Conservation (phyloP, 2,888 invertebrate genomes). For the Eudasyphora cyanicolor region DNA sequence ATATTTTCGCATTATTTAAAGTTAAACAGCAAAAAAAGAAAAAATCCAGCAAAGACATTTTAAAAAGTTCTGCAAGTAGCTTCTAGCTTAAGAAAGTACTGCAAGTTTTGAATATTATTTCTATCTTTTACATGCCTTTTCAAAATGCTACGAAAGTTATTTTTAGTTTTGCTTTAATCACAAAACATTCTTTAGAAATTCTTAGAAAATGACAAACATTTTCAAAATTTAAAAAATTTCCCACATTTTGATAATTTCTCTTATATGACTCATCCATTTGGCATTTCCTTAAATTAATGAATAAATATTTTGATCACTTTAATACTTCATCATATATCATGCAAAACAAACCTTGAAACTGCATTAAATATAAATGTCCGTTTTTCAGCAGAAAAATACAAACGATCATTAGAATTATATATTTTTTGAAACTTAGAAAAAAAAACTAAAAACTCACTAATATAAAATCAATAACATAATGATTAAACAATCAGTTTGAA, state of each 20-base stretch:
- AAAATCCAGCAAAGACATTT: too few species aligned
- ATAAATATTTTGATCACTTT: neutral
- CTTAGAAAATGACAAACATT: too few species aligned
- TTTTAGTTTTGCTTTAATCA: too few species aligned
- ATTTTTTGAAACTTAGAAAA: constrained; percentile 25
- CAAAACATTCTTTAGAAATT: too few species aligned
- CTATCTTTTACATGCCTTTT: too few species aligned
- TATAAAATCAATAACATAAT: constrained; percentile 59
- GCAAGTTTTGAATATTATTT: too few species aligned
- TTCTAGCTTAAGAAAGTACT: too few species aligned
- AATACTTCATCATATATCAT: neutral
- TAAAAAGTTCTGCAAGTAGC: too few species aligned
- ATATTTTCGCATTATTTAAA: too few species aligned
- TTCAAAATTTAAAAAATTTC: neutral
- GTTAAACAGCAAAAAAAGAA: too few species aligned
- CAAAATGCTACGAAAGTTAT: too few species aligned
- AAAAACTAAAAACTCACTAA: constrained; percentile 29
- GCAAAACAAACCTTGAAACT: constrained; percentile 58
- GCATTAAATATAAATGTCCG: constrained; percentile 52
- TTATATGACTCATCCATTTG: neutral
- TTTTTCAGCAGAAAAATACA: constrained; percentile 44
- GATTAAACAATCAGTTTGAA: constrained; percentile 53
- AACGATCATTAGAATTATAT: constrained; percentile 37
- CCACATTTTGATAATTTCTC: neutral
- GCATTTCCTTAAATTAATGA: neutral